A percentile compares a stretch with the other conserved stretches of the same genome.
These are phyloP conservation scores for Kradibia gibbosae DNA, from an alignment of 1,140 invertebrate species.

Conservation along the genomic window DNA sequence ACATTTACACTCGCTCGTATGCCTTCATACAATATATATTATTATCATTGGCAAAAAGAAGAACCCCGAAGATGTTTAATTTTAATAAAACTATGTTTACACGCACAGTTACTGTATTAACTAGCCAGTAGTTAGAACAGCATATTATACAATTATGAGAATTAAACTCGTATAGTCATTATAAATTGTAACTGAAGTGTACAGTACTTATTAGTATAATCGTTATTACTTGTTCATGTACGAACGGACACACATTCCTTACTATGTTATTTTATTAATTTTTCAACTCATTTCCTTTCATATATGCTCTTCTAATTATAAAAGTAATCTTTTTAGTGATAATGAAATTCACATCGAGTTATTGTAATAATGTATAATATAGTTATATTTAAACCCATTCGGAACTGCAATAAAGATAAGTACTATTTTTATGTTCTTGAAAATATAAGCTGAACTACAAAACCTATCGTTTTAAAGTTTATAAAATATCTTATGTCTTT, in stretches of 20 bases:
- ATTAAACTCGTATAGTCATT: slow-evolving; percentile 34
- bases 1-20: too few relatives aligned
- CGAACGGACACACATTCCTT: neutral
- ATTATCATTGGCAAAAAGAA: neutral
- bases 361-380: neutral
- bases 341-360: neutral
- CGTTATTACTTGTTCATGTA: slow-evolving; percentile 19
- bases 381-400: neutral
- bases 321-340: neutral
- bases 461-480: neutral
- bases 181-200: slow-evolving; percentile 23
- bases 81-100: slow-evolving; percentile 16
- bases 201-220: slow-evolving; percentile 31
- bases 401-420: neutral
- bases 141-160: slow-evolving; percentile 29
- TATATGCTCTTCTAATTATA: neutral
- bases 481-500: neutral
- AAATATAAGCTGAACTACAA: neutral
- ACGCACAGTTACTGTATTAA: neutral
- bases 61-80: neutral
- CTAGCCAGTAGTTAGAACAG: neutral
- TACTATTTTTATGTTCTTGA: neutral
- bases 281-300: neutral
- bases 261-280: neutral
- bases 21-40: too few relatives aligned